Base-by-base conservation (phyloP, 2,797 vertebrate species). In the Spondyliosoma cantharus region DNA sequence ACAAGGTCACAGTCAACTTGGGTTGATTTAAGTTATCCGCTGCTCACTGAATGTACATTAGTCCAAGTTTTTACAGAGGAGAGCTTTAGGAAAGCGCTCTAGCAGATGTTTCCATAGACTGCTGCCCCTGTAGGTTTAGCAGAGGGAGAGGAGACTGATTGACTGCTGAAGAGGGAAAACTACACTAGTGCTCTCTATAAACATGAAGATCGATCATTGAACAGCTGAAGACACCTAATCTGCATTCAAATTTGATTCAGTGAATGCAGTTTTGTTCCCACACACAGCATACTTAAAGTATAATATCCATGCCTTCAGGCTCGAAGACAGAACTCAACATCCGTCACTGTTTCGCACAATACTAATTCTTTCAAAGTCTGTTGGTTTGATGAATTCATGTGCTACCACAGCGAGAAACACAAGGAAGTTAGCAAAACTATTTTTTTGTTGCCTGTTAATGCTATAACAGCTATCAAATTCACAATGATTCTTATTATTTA, bases 41-140 rank as follows among this genome's bases (percentile, higher is more conserved):
- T 74, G 71, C 87, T 89, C 75, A 71, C 83, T 88, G 87, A 87
- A 88, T 81, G 83, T 77, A 76, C 78, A 89, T 88, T 69, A 87
- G 83, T 80, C 74, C 25, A 68, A 50, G 70, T 78, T 74, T 32
- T 66, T 69, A 83, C 56, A 78, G 80, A 84, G 75, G 67, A 71
- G 60, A 53, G 27, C 32, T 80, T 89, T 81, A 71, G 76, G 32
- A 87, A 87, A 94, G 87, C 80, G 70, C 72, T 93, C 74, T 62
- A 88, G 82, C 93, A 94, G 93, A 94, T 94, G 90, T 94, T 91
- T 92, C 92, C 91, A 90, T 81, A 62, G 78, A 50, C 83, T 52
- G 49, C 64, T 82, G 80, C 81, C 75, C 50, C 69, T 54, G 76
- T 74, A 82, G 82, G 83, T 74, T 73, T 76, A 59, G 17, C 85